Evolutionary conservation across 2,888 invertebrate genomes (phyloP), one percentile per base, ranked within the genome.

Genomic region (Lacanobia wlatinum): DNA sequence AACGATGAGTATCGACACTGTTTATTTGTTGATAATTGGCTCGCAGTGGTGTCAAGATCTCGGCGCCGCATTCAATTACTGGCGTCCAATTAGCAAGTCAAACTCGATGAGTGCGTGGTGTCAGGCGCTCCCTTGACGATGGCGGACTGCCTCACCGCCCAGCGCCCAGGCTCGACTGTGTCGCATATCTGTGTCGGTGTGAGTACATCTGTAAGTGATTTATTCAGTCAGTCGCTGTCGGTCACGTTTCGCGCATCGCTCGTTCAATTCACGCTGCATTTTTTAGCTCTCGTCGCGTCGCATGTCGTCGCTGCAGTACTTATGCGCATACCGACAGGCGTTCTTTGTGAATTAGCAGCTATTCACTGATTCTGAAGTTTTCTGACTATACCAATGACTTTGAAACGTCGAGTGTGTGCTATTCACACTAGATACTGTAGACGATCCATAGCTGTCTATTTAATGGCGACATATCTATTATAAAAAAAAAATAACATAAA

Each of bases 31-130:
- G 21, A 3, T 50, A 48, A 67, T 67, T 50, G 48, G 38, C 23
- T 38, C 56, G n/a, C 14, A 66, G 67, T 48, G 55, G 12, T 8
- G n/a, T 38, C n/a, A 16, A 28, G 68, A 23, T 55, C 67, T 28
- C 14, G 38, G n/a, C n/a, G n/a, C n/a, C n/a, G 43, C 56, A 23
- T 59, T 68, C 69, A 50, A 68, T 70, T 40, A 58, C 48, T 21
- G 55, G 55, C 34, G 14, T 21, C 52, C 52, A 59, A 72, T 70
- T 55, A 70, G 59, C 38, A n/a, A 70, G 23, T 46, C 34, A 38
- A 53, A 53, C 53, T 53, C 53, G 38, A 70, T 38, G 23, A 53
- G 21, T 53, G 18, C 23, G 53, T 61, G 71, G 21, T 21, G 21
- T 61, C n/a, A 46, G n/a, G n/a, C n/a, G n/a, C n/a, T n/a, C n/a